phyloP scores from a whole-genome alignment of 2,797 vertebrate species.

The Bovichtus variegatus region DNA sequence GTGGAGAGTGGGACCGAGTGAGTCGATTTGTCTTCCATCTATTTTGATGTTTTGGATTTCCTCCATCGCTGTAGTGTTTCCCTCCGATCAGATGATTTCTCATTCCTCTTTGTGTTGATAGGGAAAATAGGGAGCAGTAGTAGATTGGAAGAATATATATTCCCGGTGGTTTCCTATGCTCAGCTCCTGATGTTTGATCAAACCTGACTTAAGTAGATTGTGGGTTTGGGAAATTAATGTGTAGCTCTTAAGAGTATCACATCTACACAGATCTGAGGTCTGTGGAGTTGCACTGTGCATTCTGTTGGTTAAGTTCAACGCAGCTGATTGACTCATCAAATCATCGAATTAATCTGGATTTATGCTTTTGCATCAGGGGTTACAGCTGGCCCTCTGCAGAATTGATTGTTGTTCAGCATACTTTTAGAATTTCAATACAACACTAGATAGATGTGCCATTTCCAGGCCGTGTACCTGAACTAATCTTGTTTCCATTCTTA shows the following conservation, averaged over 20 bases:
- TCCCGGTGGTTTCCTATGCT: not conserved
- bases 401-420: not conserved
- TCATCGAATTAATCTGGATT: constrained; percentile 8
- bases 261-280: not conserved
- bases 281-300: constrained; percentile 55
- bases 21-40: constrained; percentile 70
- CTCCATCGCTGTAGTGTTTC: constrained; percentile 3
- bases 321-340: not conserved
- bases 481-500: not conserved
- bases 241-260: not conserved
- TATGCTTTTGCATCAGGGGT: constrained; percentile 9
- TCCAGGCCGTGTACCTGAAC: not conserved
- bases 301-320: constrained; percentile 29
- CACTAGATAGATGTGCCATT: not conserved
- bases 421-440: not conserved
- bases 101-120: constrained; percentile 3
- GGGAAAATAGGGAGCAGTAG: not conserved
- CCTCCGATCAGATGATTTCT: not conserved
- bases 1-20: constrained; percentile 98
- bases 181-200: not conserved
- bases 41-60: not conserved
- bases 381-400: not conserved
- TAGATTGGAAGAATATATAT: not conserved
- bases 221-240: not conserved
- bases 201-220: not conserved